phyloP scores from a whole-genome alignment of 2,797 vertebrate species.

The Botia almorhae region DNA sequence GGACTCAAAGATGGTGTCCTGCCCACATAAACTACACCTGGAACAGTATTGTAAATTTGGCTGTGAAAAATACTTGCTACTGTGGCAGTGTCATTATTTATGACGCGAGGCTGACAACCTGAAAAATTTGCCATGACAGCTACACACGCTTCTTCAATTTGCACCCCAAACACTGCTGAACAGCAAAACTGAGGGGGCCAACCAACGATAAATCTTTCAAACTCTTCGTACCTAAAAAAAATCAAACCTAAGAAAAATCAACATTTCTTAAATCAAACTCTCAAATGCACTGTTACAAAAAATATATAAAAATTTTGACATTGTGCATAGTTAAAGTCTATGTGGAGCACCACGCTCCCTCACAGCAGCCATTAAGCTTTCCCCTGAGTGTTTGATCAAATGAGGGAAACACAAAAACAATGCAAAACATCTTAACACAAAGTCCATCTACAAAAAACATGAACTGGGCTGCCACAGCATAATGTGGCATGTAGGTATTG shows the following conservation, averaged over 20 bases:
- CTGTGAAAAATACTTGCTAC: conserved; percentile 14
- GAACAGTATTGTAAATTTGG: not conserved
- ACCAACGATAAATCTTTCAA: not conserved
- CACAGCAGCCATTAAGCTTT: conserved; percentile 41
- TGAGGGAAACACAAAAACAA: conserved; percentile 10
- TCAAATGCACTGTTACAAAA: conserved; percentile 5
- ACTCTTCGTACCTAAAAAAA: not conserved
- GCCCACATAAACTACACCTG: conserved; percentile 6
- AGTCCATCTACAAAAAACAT: conserved; percentile 19
- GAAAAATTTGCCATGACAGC: conserved; percentile 11
- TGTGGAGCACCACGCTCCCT: conserved; percentile 2
- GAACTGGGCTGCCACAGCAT: conserved; percentile 3
- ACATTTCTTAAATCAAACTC: conserved; percentile 10
- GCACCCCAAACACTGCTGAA: not conserved
- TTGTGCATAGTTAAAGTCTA: conserved; percentile 39
- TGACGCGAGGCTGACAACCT: not conserved
- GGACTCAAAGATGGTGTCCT: not conserved
- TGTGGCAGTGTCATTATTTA: conserved; percentile 16
- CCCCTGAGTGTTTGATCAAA: conserved; percentile 41
- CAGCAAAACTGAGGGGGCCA: not conserved
- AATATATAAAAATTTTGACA: conserved; percentile 2
- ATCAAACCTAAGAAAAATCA: conserved; percentile 19
- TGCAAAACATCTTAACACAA: conserved; percentile 26
- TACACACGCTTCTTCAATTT: conserved; percentile 22
- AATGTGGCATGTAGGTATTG: not conserved